Evolutionary conservation across 2,113 vertebrate genomes (phyloP), one percentile per base, ranked within the genome.

Genomic region (Verasper variegatus): DNA sequence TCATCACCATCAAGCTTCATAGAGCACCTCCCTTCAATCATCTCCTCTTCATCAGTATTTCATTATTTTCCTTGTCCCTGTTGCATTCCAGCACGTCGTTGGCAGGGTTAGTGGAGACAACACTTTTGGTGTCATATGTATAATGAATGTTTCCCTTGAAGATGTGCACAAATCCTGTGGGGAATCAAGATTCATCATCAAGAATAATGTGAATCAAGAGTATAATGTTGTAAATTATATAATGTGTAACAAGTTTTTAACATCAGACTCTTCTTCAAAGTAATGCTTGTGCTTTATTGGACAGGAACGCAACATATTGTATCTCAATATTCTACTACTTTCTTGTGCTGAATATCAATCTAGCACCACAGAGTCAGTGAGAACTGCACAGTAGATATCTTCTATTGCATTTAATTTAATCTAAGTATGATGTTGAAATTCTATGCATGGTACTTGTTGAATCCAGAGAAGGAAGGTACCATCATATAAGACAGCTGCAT

Each of bases 101-200:
- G 13, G 72, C 61, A 2, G 15, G 37, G 45, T 52, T 42, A 35
- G 21, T 73, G 21, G 78, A 79, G 14, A 74, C 51, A 9, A 86
- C 66, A 0, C 3, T 45, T n/a, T 83, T 90, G 17, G 49, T 63
- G 37, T 93, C 84, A 5, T 72, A 92, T 45, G 62, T 83, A 77
- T 88, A 88, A 54, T 71, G 13, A 0, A 81, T 11, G 26, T 85
- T 87, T 69, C 90, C 87, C 3, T 71, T 79, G 78, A 94, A 93
- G 83, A 93, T 84, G 52, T 87, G 83, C 3, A 90, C 59, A 10
- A 69, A 76, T 20, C 75, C 91, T 93, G 86, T 65, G 4, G 24
- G 12, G 18, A 60, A 64, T 59, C 1, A 70, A 62, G 3, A 57
- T 12, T 11, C 1, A 26, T 54, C n/a, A 56, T 15, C 47, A 51